These are phyloP conservation scores for Nymphalis c-album DNA, from an alignment of 2,888 invertebrate genomes.

Conservation along the genomic window DNA sequence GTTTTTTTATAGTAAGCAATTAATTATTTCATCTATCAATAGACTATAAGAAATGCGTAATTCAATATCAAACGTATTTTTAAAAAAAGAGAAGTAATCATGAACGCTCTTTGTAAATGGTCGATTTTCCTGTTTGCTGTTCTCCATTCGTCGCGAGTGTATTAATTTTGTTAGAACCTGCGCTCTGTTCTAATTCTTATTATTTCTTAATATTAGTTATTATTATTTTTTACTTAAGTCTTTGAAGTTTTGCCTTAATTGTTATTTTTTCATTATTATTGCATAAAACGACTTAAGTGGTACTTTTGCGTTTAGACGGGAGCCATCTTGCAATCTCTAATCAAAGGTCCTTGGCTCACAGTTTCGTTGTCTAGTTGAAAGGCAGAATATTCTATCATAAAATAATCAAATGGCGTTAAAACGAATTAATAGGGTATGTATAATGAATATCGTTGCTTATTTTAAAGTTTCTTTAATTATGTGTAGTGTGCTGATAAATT, in stretches of 20 bases:
- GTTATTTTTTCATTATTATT: conserved; percentile 63
- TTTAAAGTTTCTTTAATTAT: conserved; percentile 49
- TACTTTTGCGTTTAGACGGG: conserved; percentile 89
- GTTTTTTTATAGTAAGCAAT: background rate
- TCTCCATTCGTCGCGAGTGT: conserved; percentile 75
- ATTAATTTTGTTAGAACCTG: conserved; percentile 69
- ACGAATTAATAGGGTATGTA: conserved; percentile 97
- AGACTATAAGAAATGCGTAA: conserved; percentile 18
- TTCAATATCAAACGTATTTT: conserved; percentile 24
- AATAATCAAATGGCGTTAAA: conserved; percentile 95
- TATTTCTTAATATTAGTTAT: conserved; percentile 75
- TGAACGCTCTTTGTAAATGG: conserved; percentile 73
- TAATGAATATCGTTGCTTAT: conserved; percentile 57
- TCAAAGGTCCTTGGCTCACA: conserved; percentile 92
- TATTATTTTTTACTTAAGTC: conserved; percentile 71
- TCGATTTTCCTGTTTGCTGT: conserved; percentile 81
- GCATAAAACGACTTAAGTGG: conserved; percentile 85
- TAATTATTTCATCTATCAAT: conserved; percentile 1
- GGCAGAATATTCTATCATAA: conserved; percentile 87
- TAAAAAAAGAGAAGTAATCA: conserved; percentile 41
- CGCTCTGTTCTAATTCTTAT: conserved; percentile 67
- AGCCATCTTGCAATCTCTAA: conserved; percentile 93
- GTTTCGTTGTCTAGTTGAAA: conserved; percentile 91
- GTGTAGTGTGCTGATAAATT: conserved; percentile 68
- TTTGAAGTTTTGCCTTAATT: conserved; percentile 61